Base-by-base conservation (phyloP, 2,888 invertebrate species). In the Monopis laevigella region DNA sequence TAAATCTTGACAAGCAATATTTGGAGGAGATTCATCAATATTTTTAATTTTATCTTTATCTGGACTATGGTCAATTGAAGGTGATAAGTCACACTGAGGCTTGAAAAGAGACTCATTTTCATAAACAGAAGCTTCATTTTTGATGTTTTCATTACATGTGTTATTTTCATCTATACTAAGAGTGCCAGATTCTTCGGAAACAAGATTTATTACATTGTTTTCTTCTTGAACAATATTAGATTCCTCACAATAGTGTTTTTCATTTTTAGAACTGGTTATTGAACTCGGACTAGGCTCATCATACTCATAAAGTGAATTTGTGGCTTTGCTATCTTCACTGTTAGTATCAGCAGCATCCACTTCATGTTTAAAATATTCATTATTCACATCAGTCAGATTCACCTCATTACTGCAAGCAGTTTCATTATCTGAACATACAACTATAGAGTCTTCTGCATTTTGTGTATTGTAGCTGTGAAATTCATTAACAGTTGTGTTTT, bases 201-300 rank as follows among this genome's bases (percentile, higher is more conserved):
- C 32, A 13, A 32, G 16, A 7, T 32, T 32, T 13, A 32, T 32
- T 7, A 32, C 32, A 7, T 32, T 32, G 14, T 17, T 32, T 4
- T 32, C 32, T 10, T 32, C 32, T 16, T n/a, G 16, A 10, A 14
- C 17, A 2, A 17, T 17, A 32, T 13, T 32, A 3, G 32, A 7
- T 13, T 32, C 32, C 11, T 32, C 32, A 11, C 6, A n/a, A n/a
- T 29, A 13, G 24, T 21, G 8, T 46, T 61, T 68, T 44, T 82
- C 82, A 51, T 74, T 62, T 56, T 71, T 72, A 34, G 71, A 55
- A 54, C 68, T 75, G 14, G 68, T 67, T 41, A 64, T 59, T 41
- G 69, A 66, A 42, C 72, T 69, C 42, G 66, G 62, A 63, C 72
- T 74, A 51, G 58, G 64, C 45, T 70, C 74, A 58, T 80, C 74